phyloP scores from a whole-genome alignment of 2,888 invertebrate genomes.

The Psylliodes chrysocephalus region DNA sequence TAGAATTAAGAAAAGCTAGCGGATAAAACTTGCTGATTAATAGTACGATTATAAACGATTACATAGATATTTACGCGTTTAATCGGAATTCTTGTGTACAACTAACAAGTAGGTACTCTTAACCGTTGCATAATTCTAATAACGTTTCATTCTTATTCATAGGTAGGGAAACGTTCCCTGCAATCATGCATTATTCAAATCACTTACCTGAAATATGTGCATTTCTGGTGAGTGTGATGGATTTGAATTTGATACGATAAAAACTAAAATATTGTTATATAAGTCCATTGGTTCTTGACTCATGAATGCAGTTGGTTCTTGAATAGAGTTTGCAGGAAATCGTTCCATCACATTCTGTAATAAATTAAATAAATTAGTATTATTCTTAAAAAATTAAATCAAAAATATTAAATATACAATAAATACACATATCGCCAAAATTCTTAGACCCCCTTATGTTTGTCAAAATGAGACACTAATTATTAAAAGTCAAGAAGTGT shows the following conservation, averaged over 20 bases:
- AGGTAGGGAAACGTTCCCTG: neutral
- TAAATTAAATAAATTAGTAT: too few species aligned
- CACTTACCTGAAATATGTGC: slow-evolving; percentile 90
- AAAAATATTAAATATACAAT: too few species aligned
- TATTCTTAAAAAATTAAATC: too few species aligned
- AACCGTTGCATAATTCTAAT: slow-evolving; percentile 2
- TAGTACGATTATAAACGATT: too few species aligned
- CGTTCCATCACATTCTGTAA: slow-evolving; percentile 94
- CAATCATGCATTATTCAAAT: slow-evolving; percentile 13
- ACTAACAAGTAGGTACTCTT: neutral
- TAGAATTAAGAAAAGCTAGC: too few species aligned
- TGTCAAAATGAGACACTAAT: too few species aligned
- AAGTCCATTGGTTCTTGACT: slow-evolving; percentile 96
- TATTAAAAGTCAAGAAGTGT: too few species aligned
- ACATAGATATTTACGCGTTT: neutral
- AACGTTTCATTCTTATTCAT: slow-evolving; percentile 1
- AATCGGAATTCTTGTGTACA: neutral
- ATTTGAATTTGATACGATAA: slow-evolving; percentile 81
- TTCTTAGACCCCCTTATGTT: too few species aligned
- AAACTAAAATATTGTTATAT: slow-evolving; percentile 98
- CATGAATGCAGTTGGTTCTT: slow-evolving; percentile 97
- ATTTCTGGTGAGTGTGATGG: slow-evolving; percentile 84
- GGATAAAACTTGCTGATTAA: too few species aligned
- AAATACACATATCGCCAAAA: too few species aligned
- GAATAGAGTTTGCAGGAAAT: slow-evolving; percentile 91